Base-by-base conservation (phyloP, 2,888 invertebrate species). In the Apotomis turbidana region DNA sequence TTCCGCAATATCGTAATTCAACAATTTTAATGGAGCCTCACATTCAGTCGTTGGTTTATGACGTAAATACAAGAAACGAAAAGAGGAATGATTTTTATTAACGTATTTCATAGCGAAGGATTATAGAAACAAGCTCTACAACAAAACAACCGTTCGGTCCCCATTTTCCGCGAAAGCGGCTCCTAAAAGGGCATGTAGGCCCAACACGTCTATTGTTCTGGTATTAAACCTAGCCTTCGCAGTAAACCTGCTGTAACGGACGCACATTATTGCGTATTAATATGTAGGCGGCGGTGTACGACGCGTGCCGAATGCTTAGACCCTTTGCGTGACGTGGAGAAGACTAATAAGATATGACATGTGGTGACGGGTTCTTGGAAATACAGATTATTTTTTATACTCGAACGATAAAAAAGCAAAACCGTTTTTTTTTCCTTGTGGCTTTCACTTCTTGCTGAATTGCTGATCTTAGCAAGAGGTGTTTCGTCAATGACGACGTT, bases 161-260 rank as follows among this genome's bases (percentile, higher is more conserved):
- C 38, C 59, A 52, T 59, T 63, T 51, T 46, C 57, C 58, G 74
- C 55, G 66, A 72, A 61, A 74, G 61, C 66, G 58, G 44, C 12
- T n/a, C 70, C 70, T 70, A 64, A 57, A 74, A 68, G 73, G 75
- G 64, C 66, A 75, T 69, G 54, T 71, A 60, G 73, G 70, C 52
- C 55, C 46, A 13, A 46, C 49, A 6, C 46, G 27, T 15, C 44
- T 9, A 60, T 77, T 72, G 66, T 49, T 49, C 49, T 10, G 49
- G 9, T 8, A 10, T 6, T 6, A 41, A 9, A 10, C 49, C 49
- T 49, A 49, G 10, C 49, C 49, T 49, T 10, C 41, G 10, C 8
- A 10, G 9, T 10, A 49, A 49, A 49, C 9, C 49, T 10, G 49
- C 9, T 9, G 49, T 49, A 49, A 41, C 41, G 41, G 41, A 41